Conservation (phyloP, 2,797 vertebrate genomes). For the Delichon dasypus region DNA sequence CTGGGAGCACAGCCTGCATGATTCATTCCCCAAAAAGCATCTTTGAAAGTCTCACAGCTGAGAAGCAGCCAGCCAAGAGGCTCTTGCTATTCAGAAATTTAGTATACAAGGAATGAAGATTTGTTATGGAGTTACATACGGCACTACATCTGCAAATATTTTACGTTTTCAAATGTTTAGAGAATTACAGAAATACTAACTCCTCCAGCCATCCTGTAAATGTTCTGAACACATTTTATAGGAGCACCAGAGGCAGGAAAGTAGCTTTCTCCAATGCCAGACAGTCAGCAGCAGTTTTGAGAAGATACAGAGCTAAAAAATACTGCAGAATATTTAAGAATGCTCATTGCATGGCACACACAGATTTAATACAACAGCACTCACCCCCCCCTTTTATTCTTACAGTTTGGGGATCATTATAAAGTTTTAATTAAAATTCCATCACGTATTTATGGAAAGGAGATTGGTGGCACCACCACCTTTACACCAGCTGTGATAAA, state of each 20-base stretch:
- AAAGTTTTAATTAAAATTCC: not conserved
- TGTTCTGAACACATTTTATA: conserved; percentile 33
- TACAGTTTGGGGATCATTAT: not conserved
- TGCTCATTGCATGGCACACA: not conserved
- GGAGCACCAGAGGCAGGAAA: conserved; percentile 20
- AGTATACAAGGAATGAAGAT: not conserved
- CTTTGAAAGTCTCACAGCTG: conserved; percentile 23
- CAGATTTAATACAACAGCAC: not conserved
- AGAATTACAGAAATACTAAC: not conserved
- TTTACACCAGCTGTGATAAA: not conserved
- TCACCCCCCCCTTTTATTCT: not conserved
- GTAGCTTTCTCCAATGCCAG: not conserved
- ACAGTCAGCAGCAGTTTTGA: not conserved
- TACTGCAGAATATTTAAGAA: not conserved
- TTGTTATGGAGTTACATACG: not conserved
- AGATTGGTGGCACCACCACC: not conserved
- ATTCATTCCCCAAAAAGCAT: not conserved
- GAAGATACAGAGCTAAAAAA: conserved; percentile 24
- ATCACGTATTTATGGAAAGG: not conserved
- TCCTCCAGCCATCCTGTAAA: conserved; percentile 28
- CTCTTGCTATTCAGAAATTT: not conserved
- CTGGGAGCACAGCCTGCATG: not conserved
- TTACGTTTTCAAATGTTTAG: conserved; percentile 22
- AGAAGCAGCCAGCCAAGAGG: conserved; percentile 38
- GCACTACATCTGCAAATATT: conserved; percentile 56